Evolutionary conservation across 2,113 vertebrate species (phyloP).

Genomic region (Oceanodroma tethys): DNA sequence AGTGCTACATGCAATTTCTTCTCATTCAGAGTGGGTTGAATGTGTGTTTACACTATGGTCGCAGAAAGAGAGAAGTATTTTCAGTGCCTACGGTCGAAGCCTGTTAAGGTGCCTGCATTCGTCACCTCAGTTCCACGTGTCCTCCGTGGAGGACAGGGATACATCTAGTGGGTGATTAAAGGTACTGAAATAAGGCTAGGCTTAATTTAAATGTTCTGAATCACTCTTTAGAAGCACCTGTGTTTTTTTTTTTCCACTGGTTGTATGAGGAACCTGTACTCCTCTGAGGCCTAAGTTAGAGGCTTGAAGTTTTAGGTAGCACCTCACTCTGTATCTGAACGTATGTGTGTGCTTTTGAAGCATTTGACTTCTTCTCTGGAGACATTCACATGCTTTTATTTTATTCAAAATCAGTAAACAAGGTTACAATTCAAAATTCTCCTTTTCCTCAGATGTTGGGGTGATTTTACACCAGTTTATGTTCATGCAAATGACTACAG

Average conservation of each 20-base stretch:
- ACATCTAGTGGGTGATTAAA: not conserved
- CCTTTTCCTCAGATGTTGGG: not conserved
- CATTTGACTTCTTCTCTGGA: not conserved
- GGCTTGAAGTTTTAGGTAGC: not conserved
- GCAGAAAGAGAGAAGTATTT: not conserved
- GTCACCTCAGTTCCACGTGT: not conserved
- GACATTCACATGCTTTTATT: not conserved
- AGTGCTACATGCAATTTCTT: not conserved
- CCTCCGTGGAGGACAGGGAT: not conserved
- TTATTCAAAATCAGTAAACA: not conserved
- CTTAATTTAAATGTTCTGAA: not conserved
- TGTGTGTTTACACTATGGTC: not conserved
- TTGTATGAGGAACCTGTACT: not conserved
- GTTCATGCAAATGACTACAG: not conserved
- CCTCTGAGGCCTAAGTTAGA: not conserved
- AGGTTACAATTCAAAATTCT: not conserved
- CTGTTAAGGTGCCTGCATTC: not conserved
- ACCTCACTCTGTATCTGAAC: not conserved
- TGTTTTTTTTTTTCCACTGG: not conserved
- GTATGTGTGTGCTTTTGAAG: not conserved
- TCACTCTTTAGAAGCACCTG: not conserved
- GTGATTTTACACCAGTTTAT: not conserved
- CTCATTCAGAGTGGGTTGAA: not conserved
- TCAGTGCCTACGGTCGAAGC: not conserved
- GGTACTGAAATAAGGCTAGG: not conserved